Evolutionary conservation across 2,888 invertebrate species (phyloP).

Genomic region (Agrilus cyanescens): DNA sequence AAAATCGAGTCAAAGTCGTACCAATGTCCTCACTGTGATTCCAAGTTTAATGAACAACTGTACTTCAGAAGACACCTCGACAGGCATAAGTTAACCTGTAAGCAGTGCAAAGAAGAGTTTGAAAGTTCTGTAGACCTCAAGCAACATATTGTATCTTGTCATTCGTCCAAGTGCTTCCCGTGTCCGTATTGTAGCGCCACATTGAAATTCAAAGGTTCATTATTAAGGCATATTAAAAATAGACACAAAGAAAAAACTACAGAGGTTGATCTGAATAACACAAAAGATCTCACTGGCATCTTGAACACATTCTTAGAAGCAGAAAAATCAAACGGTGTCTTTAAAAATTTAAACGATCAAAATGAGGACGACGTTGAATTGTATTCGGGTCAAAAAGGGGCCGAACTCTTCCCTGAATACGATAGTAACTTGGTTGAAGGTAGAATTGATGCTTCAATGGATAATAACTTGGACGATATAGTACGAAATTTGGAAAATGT

Average conservation of each 20-base stretch:
- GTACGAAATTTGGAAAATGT: constrained; percentile 16
- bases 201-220: constrained; percentile 29
- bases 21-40: too few species aligned
- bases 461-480: constrained; percentile 14
- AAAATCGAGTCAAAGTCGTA: too few species aligned
- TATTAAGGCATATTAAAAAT: constrained; percentile 27
- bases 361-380: constrained; percentile 4
- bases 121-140: constrained; percentile 9
- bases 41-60: too few species aligned
- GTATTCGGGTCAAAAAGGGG: neutral
- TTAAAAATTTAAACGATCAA: constrained; percentile 2
- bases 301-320: neutral
- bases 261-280: constrained; percentile 3
- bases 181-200: constrained; percentile 28
- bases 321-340: neutral
- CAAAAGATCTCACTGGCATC: too few species aligned
- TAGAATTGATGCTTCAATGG: too few species aligned
- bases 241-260: constrained; percentile 18
- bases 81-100: constrained; percentile 9
- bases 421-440: too few species aligned
- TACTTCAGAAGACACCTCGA: neutral
- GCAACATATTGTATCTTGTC: constrained; percentile 12
- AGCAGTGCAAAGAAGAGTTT: constrained; percentile 8
- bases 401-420: too few species aligned
- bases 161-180: constrained; percentile 16